Percentiles rank a stretch among this genome's conserved stretches.
Conservation (phyloP, 2,797 vertebrate species). For the Macropus fuliginosus region DNA sequence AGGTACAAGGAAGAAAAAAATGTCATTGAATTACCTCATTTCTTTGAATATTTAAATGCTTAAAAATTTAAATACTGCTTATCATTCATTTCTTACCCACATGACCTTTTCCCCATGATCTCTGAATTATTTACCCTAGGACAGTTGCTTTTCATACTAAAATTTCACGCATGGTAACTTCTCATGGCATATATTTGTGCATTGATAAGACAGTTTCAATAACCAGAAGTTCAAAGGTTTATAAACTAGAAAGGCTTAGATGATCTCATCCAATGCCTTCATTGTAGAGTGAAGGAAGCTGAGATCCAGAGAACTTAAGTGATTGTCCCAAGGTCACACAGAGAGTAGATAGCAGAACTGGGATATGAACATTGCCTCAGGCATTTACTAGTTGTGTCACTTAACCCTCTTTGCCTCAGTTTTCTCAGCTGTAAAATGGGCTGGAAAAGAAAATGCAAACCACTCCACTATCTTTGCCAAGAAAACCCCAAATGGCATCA, state of each 20-base stretch:
- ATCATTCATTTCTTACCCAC: background rate
- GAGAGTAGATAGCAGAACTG: background rate
- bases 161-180: background rate
- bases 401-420: background rate
- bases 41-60: constrained; percentile 54
- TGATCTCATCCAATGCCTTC: background rate
- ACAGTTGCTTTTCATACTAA: background rate
- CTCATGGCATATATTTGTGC: background rate
- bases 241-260: background rate
- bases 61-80: constrained; percentile 40
- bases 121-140: background rate
- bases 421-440: background rate
- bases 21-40: constrained; percentile 29
- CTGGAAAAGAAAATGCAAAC: background rate
- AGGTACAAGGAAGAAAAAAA: constrained; percentile 68
- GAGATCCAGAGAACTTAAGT: background rate
- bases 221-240: background rate
- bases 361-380: background rate
- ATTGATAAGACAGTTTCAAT: background rate
- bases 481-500: background rate
- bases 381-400: background rate
- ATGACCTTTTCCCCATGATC: background rate
- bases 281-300: background rate
- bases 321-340: background rate
- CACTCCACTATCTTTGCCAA: background rate